Percentiles rank a stretch among this genome's conserved stretches.
phyloP scores from a whole-genome alignment of 2,113 vertebrate species.

The Anas platyrhynchos region DNA sequence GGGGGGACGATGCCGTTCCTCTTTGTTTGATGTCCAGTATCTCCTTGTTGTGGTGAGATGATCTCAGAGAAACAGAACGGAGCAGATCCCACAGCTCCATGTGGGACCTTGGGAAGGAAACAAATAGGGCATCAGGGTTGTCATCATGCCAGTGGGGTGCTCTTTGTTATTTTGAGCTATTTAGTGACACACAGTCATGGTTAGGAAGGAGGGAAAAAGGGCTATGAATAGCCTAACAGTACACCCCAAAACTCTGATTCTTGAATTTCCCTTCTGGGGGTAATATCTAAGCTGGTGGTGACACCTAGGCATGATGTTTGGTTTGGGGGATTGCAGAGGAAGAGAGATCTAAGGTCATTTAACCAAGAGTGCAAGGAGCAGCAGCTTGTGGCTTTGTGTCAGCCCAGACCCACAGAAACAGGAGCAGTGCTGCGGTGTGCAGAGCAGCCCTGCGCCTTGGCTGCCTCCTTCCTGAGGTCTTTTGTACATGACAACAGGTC shows the following conservation, averaged over 20 bases:
- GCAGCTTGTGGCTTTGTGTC: neutral
- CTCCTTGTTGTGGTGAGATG: neutral
- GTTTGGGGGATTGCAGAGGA: neutral
- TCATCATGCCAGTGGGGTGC: neutral
- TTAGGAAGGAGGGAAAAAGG: neutral
- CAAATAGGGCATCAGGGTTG: neutral
- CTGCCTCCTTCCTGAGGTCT: neutral
- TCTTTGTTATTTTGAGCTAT: neutral
- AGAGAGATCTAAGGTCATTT: neutral
- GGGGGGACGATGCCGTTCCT: neutral
- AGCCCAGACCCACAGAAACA: neutral
- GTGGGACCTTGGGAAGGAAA: neutral
- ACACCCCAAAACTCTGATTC: neutral
- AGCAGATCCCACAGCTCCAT: neutral
- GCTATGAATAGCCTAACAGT: neutral
- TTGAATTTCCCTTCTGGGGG: neutral
- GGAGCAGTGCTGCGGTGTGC: fast-evolving
- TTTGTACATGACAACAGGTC: neutral
- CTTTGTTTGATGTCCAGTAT: neutral
- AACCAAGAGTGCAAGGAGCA: neutral
- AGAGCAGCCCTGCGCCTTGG: neutral
- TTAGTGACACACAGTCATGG: neutral
- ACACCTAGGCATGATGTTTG: neutral
- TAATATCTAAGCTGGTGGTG: neutral
- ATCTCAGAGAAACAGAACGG: neutral